phyloP scores from a whole-genome alignment of 2,797 vertebrate species.

The Eulemur coronatus region DNA sequence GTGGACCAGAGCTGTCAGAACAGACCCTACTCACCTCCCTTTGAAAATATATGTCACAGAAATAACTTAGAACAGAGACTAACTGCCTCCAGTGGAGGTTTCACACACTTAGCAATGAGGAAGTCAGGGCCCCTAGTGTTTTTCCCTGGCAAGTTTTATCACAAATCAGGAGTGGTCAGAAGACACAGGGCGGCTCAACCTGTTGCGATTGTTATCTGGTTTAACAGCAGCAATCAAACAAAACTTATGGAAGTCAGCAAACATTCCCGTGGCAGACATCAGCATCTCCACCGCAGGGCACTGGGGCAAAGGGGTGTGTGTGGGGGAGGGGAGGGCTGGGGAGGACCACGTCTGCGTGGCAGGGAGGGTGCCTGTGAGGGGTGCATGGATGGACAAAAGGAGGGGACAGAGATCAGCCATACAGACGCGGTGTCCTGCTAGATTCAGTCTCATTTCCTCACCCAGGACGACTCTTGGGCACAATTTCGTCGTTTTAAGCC shows the following conservation, averaged over 20 bases:
- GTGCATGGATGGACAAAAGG: accelerated
- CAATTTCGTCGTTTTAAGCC: not conserved
- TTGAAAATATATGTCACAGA: not conserved
- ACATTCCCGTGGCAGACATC: not conserved
- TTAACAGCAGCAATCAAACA: not conserved
- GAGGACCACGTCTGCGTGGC: accelerated
- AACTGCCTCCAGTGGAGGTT: accelerated
- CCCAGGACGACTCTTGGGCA: not conserved
- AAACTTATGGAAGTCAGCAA: not conserved
- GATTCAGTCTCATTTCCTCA: not conserved
- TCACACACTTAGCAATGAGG: not conserved
- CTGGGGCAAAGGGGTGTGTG: not conserved
- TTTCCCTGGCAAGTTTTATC: not conserved
- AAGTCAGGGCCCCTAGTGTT: not conserved
- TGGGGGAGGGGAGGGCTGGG: accelerated
- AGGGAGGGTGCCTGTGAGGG: not conserved
- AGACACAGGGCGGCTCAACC: not conserved
- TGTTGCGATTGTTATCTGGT: not conserved
- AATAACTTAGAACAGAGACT: not conserved
- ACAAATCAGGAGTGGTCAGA: not conserved
- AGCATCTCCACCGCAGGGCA: not conserved
- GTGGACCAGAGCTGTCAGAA: too few species aligned
- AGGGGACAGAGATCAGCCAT: not conserved
- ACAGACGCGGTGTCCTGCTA: not conserved
- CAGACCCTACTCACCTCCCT: not conserved